phyloP scores from a whole-genome alignment of 2,797 vertebrate genomes.

The Myripristis murdjan region DNA sequence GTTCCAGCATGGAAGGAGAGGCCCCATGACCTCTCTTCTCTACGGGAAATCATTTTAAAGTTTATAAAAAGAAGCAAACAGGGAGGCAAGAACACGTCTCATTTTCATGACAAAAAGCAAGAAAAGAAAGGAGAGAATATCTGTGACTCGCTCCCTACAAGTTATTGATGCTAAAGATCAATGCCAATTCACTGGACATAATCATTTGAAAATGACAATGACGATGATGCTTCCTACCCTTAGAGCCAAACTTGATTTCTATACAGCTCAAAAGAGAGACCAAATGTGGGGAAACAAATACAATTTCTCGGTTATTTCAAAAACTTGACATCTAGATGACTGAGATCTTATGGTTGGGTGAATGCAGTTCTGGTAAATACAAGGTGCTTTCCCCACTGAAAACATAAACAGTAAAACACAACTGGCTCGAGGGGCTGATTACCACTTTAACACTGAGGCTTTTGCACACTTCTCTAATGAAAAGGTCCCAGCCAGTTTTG shows the following conservation, averaged over 20 bases:
- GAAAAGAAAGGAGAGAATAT: constrained; percentile 9
- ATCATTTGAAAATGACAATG: background rate
- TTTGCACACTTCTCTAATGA: constrained; percentile 28
- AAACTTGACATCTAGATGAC: background rate
- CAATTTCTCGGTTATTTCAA: background rate
- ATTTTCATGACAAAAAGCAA: constrained; percentile 30
- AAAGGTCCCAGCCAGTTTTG: constrained; percentile 15
- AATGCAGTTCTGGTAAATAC: background rate
- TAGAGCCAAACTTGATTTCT: constrained; percentile 1
- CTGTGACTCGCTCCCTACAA: constrained; percentile 38
- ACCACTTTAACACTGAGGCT: constrained; percentile 23
- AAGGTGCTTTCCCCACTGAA: background rate
- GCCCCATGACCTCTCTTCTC: constrained; percentile 37
- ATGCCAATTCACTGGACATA: constrained; percentile 14
- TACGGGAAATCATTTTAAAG: constrained; percentile 34
- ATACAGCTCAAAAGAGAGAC: no score
- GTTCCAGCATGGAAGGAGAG: constrained; percentile 8
- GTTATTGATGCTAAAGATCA: constrained; percentile 27
- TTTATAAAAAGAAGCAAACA: constrained; percentile 35
- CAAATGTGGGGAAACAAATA: background rate
- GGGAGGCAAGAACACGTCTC: background rate
- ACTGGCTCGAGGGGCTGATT: constrained; percentile 22
- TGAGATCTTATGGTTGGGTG: background rate
- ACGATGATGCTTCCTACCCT: constrained; percentile 1
- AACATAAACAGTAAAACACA: constrained; percentile 8